Conservation (phyloP, 2,797 vertebrate species). For the Betta splendens region DNA sequence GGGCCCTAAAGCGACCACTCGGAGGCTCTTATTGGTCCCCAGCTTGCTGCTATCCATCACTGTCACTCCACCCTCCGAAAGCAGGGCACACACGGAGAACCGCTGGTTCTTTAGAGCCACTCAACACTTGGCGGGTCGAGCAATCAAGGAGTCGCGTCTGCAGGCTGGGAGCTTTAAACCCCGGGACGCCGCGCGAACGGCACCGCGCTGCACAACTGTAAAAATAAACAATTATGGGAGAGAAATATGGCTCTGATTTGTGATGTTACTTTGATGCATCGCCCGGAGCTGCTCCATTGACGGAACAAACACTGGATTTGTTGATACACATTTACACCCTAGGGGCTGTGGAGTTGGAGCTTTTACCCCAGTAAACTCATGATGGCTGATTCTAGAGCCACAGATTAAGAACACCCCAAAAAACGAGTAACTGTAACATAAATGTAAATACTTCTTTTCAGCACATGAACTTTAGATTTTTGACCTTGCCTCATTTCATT, state of each 20-base stretch:
- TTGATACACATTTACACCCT: slow-evolving; percentile 40
- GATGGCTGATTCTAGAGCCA: not conserved
- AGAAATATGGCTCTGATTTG: slow-evolving; percentile 25
- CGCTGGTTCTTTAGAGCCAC: slow-evolving; percentile 7
- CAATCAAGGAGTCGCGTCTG: slow-evolving; percentile 46
- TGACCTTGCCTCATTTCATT: not conserved
- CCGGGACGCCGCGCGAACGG: slow-evolving; percentile 12
- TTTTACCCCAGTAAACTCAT: slow-evolving; percentile 12
- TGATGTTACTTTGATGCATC: slow-evolving; percentile 42
- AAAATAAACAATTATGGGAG: slow-evolving; percentile 17
- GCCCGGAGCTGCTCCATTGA: slow-evolving; percentile 42
- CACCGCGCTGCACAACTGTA: slow-evolving; percentile 5
- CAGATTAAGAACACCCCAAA: not conserved
- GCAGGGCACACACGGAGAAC: slow-evolving; percentile 42
- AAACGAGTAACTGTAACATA: not conserved
- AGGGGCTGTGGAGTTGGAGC: slow-evolving; percentile 26
- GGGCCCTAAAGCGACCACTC: slow-evolving; percentile 68
- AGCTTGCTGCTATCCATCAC: slow-evolving; percentile 82
- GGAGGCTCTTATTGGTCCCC: slow-evolving; percentile 77
- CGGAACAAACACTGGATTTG: slow-evolving; percentile 34
- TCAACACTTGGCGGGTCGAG: slow-evolving; percentile 46
- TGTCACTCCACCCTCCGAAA: slow-evolving; percentile 72
- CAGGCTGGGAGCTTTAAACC: slow-evolving; percentile 25
- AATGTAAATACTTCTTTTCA: not conserved
- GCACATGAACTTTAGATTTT: not conserved